Percentiles rank a stretch among this genome's conserved stretches.
These are phyloP conservation scores for Merops nubicus DNA, from an alignment of 2,113 vertebrate genomes.

Conservation along the genomic window DNA sequence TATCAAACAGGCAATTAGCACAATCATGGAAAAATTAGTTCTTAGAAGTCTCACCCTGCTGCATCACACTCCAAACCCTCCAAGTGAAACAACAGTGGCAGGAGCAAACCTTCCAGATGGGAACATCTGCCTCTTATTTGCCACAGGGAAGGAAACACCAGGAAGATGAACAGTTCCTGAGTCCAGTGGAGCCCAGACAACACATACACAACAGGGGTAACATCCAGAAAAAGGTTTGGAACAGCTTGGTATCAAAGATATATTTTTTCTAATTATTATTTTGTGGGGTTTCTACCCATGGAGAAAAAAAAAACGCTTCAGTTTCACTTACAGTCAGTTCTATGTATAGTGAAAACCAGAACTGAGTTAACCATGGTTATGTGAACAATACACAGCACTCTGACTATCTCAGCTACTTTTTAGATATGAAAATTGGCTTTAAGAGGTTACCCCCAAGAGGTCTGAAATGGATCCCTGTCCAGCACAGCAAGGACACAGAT, in stretches of 20 bases:
- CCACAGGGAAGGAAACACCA: conserved; percentile 50
- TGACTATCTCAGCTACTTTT: neutral
- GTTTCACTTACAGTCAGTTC: neutral
- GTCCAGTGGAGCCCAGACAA: conserved; percentile 42
- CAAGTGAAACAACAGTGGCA: neutral
- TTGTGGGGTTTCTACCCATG: fast-evolving
- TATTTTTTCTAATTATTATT: neutral
- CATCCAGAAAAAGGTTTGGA: neutral
- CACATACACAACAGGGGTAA: neutral
- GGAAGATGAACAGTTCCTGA: conserved; percentile 62
- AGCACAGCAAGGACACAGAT: neutral
- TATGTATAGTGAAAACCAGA: neutral
- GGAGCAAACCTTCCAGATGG: conserved; percentile 69
- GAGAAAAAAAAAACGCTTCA: neutral
- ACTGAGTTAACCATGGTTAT: neutral
- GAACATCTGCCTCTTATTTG: conserved; percentile 73
- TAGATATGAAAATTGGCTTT: neutral
- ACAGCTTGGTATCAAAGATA: neutral
- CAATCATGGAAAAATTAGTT: neutral
- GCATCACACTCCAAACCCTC: conserved; percentile 31
- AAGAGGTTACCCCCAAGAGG: neutral
- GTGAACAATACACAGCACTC: neutral
- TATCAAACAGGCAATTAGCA: conserved; percentile 47
- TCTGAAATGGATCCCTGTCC: neutral
- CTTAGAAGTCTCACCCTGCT: conserved; percentile 21